These are phyloP conservation scores for Aplocera efformata DNA, from an alignment of 2,888 invertebrate species.

Conservation along the genomic window DNA sequence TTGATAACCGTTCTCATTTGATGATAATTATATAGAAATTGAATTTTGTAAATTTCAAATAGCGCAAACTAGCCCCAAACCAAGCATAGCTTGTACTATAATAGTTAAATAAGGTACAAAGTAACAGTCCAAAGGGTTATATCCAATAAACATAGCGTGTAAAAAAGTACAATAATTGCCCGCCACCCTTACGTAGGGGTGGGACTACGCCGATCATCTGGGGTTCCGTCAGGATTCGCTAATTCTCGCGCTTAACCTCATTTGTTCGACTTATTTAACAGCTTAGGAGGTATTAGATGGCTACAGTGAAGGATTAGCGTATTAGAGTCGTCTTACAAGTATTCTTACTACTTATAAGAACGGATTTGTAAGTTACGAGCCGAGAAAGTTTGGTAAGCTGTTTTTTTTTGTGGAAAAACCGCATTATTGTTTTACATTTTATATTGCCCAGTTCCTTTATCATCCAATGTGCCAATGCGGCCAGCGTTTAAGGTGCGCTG, in stretches of 20 bases:
- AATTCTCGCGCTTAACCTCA: slow-evolving; percentile 62
- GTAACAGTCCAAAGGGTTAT: slow-evolving; percentile 22
- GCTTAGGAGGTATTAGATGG: slow-evolving; percentile 33
- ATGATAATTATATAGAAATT: too few relatives aligned
- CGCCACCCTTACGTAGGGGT: slow-evolving; percentile 34
- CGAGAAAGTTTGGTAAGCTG: too few relatives aligned
- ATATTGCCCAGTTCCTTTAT: too few relatives aligned
- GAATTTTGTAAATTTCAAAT: too few relatives aligned
- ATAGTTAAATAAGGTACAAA: slow-evolving; percentile 22
- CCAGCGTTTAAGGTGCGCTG: too few relatives aligned
- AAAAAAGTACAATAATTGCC: slow-evolving; percentile 44
- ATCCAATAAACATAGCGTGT: slow-evolving; percentile 27
- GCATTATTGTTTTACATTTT: too few relatives aligned
- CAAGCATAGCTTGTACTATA: too few relatives aligned
- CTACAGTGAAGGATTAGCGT: slow-evolving; percentile 37
- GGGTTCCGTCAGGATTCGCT: slow-evolving; percentile 38
- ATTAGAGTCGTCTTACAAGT: slow-evolving; percentile 24
- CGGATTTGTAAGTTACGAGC: too few relatives aligned
- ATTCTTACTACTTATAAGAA: slow-evolving; percentile 1
- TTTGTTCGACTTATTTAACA: slow-evolving; percentile 63
- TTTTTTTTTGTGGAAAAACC: too few relatives aligned
- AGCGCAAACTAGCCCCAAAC: too few relatives aligned
- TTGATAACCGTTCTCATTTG: too few relatives aligned
- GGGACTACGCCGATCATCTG: slow-evolving; percentile 48
- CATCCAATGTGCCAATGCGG: too few relatives aligned